Conservation (phyloP, 2,888 invertebrate genomes). For the Eilema caniola region DNA sequence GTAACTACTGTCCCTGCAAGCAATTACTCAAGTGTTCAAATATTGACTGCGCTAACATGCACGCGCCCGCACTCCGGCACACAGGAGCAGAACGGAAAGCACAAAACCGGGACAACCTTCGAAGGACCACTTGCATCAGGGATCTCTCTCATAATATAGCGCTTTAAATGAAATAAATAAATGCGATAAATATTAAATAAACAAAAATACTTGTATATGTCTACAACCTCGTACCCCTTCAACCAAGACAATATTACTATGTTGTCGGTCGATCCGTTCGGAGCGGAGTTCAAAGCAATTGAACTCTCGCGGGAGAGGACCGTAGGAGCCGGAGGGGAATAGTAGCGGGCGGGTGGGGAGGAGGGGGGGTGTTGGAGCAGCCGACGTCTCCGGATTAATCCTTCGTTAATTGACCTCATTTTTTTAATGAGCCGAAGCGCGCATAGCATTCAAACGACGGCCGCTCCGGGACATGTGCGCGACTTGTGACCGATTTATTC, state of each 20-base stretch:
- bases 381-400: slow-evolving; percentile 80
- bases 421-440: slow-evolving; percentile 72
- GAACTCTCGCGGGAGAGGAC: slow-evolving; percentile 70
- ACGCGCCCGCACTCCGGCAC: slow-evolving; percentile 75
- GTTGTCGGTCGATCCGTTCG: slow-evolving; percentile 69
- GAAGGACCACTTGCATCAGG: slow-evolving; percentile 84
- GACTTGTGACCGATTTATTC: slow-evolving; percentile 59
- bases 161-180: slow-evolving; percentile 82
- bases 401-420: slow-evolving; percentile 83
- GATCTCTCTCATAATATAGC: slow-evolving; percentile 73
- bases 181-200: slow-evolving; percentile 84
- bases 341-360: slow-evolving; percentile 45
- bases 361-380: slow-evolving; percentile 63
- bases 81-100: slow-evolving; percentile 84
- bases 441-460: slow-evolving; percentile 62
- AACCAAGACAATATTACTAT: slow-evolving; percentile 83
- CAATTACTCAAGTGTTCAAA: slow-evolving; percentile 72
- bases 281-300: slow-evolving; percentile 78
- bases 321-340: slow-evolving; percentile 44
- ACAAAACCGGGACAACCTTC: slow-evolving; percentile 88
- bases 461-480: slow-evolving; percentile 62
- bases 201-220: slow-evolving; percentile 79
- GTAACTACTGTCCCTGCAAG: slow-evolving; percentile 74
- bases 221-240: slow-evolving; percentile 86
- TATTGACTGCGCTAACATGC: slow-evolving; percentile 73